Percentiles rank a stretch among this genome's conserved stretches.
Evolutionary conservation across 2,888 invertebrate species (phyloP).

Genomic region (Tenthredo scrophulariae): DNA sequence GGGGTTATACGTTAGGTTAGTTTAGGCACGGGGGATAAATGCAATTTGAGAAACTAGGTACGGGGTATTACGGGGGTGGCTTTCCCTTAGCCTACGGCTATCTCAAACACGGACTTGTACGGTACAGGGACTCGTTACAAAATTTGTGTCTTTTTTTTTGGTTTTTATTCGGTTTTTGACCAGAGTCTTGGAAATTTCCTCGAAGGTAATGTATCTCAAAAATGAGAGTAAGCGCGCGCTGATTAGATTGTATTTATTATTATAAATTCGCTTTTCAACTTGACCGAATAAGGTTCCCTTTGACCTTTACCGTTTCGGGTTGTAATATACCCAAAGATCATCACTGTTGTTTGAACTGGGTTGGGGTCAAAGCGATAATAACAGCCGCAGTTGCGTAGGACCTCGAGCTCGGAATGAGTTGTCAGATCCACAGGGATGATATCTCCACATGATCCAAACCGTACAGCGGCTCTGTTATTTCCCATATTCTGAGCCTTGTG

Average conservation of each 20-base stretch:
- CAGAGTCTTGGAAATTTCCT: neutral
- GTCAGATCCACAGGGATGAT: slow-evolving; percentile 40
- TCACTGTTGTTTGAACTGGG: slow-evolving; percentile 26
- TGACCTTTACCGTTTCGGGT: slow-evolving; percentile 6
- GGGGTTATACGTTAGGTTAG: slow-evolving; percentile 4
- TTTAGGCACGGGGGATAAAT: slow-evolving; percentile 37
- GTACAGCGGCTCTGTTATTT: slow-evolving; percentile 23
- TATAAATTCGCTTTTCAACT: neutral
- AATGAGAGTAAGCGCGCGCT: neutral
- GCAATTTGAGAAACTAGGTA: slow-evolving; percentile 53
- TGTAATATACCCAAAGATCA: slow-evolving; percentile 14
- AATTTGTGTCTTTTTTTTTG: neutral
- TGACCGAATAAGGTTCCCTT: slow-evolving; percentile 14
- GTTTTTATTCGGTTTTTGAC: neutral
- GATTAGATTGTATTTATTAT: neutral
- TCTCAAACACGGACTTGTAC: slow-evolving; percentile 10
- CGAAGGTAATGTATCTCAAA: neutral
- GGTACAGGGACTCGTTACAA: neutral
- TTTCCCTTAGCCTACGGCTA: slow-evolving; percentile 44
- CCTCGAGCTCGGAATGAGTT: slow-evolving; percentile 18
- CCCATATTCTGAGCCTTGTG: slow-evolving; percentile 5
- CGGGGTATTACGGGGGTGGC: slow-evolving; percentile 28
- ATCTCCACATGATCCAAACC: slow-evolving; percentile 28
- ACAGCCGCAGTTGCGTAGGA: slow-evolving; percentile 1
- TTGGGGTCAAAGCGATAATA: slow-evolving; percentile 32